phyloP scores from a whole-genome alignment of 2,888 invertebrate species.

The Eupeodes latifasciatus region DNA sequence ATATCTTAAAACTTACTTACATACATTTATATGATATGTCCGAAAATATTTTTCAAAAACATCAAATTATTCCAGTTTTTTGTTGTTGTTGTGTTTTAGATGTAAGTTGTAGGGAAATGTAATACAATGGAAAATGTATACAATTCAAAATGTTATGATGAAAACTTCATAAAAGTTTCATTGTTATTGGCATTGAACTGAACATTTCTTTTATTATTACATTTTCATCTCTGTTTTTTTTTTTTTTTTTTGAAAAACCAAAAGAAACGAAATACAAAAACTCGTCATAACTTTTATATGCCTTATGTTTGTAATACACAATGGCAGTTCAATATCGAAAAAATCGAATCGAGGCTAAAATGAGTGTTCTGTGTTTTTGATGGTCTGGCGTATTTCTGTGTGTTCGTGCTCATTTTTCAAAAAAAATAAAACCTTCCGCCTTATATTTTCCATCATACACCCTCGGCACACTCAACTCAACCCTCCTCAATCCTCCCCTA shows the following conservation, averaged over 20 bases:
- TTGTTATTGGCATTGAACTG: constrained; percentile 34
- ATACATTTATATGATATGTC: too few relatives aligned
- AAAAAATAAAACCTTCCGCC: background rate
- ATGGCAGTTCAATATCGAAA: constrained; percentile 32
- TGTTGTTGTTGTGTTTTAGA: background rate
- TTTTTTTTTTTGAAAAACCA: background rate
- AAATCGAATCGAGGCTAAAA: constrained; percentile 21
- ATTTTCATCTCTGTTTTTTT: constrained; percentile 9
- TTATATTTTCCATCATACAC: too few relatives aligned
- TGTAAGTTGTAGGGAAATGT: background rate
- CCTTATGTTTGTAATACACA: background rate
- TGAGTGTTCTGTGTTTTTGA: background rate
- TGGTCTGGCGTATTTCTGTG: background rate
- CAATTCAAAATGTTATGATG: constrained; percentile 34
- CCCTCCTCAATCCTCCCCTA: too few relatives aligned
- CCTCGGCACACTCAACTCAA: too few relatives aligned
- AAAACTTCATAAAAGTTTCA: constrained; percentile 58
- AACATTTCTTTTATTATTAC: constrained; percentile 34
- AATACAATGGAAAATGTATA: background rate
- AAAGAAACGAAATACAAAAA: background rate
- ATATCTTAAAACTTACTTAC: constrained; percentile 1
- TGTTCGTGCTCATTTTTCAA: constrained; percentile 5
- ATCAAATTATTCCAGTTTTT: background rate
- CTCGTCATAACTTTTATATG: constrained; percentile 36
- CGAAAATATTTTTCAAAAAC: constrained; percentile 25